A percentile compares a stretch with the other conserved stretches of the same genome.
phyloP scores from a whole-genome alignment of 2,888 invertebrate species.

The Parascotia fuliginaria region DNA sequence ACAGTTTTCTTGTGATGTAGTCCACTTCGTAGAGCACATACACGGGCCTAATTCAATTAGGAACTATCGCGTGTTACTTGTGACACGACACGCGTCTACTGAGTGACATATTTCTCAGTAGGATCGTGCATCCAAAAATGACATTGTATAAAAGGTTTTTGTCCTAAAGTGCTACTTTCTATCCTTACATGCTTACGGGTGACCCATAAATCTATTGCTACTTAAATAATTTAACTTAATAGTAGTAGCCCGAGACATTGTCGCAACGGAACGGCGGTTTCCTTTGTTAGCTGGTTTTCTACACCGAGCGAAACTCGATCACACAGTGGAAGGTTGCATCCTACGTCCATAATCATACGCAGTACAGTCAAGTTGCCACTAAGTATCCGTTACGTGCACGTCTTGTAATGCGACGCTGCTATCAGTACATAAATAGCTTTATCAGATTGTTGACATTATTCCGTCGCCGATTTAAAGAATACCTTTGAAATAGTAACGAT shows the following conservation, averaged over 20 bases:
- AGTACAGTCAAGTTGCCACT: slow-evolving; percentile 14
- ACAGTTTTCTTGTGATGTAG: too few relatives aligned
- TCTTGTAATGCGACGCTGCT: slow-evolving; percentile 6
- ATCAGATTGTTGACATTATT: background rate
- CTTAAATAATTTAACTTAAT: background rate
- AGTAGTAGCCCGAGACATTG: background rate
- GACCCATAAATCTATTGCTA: background rate
- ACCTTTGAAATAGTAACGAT: background rate
- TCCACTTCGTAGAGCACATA: background rate
- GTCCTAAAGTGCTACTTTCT: background rate
- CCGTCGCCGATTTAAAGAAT: background rate
- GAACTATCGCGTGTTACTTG: slow-evolving; percentile 21
- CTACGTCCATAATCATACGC: slow-evolving; percentile 16
- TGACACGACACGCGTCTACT: slow-evolving; percentile 11
- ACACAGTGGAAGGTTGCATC: slow-evolving; percentile 35
- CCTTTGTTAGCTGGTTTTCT: slow-evolving; percentile 43
- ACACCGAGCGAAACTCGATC: slow-evolving; percentile 42
- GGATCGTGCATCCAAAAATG: too few relatives aligned
- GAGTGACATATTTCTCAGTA: background rate
- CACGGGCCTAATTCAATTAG: slow-evolving; percentile 50
- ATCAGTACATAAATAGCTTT: background rate
- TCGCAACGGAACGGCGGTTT: slow-evolving; percentile 38
- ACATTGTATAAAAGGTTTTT: too few relatives aligned
- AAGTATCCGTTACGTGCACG: slow-evolving; percentile 31
- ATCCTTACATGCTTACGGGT: background rate